These are phyloP conservation scores for Hecatera dysodea DNA, from an alignment of 2,888 invertebrate species.

Conservation along the genomic window DNA sequence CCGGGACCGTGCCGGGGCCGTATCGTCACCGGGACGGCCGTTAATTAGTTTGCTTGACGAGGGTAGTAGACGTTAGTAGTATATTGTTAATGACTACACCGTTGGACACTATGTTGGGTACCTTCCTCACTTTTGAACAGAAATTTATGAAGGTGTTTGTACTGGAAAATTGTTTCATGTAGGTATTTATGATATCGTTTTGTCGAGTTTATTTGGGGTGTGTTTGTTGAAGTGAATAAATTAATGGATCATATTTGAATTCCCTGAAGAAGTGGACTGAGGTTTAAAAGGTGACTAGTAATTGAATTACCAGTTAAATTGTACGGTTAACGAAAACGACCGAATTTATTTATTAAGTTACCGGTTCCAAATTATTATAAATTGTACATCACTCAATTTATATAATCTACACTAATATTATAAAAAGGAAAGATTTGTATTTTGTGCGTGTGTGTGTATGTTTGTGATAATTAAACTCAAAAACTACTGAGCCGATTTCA, in stretches of 20 bases:
- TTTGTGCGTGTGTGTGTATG: too few relatives aligned
- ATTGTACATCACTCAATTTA: too few relatives aligned
- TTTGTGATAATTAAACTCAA: too few relatives aligned
- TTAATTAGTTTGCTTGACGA: constrained; percentile 67
- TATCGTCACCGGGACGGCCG: constrained; percentile 56
- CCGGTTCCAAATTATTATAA: too few relatives aligned
- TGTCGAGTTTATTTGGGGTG: not conserved
- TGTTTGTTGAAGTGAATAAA: not conserved
- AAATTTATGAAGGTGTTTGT: constrained; percentile 44
- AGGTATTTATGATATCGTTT: constrained; percentile 19
- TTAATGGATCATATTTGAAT: not conserved
- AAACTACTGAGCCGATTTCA: too few relatives aligned
- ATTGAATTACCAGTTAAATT: too few relatives aligned
- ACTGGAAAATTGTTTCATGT: constrained; percentile 52
- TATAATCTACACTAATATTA: too few relatives aligned
- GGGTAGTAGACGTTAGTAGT: constrained; percentile 52
- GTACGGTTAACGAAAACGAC: too few relatives aligned
- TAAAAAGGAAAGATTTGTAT: too few relatives aligned
- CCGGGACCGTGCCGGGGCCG: constrained; percentile 34
- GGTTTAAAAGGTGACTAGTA: too few relatives aligned
- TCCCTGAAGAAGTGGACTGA: not conserved
- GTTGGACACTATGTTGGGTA: constrained; percentile 29
- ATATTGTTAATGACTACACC: constrained; percentile 60
- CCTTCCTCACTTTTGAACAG: constrained; percentile 52
- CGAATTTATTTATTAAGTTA: too few relatives aligned